Evolutionary conservation across 1,140 invertebrate genomes (phyloP).

Genomic region (Uloborus diversus): DNA sequence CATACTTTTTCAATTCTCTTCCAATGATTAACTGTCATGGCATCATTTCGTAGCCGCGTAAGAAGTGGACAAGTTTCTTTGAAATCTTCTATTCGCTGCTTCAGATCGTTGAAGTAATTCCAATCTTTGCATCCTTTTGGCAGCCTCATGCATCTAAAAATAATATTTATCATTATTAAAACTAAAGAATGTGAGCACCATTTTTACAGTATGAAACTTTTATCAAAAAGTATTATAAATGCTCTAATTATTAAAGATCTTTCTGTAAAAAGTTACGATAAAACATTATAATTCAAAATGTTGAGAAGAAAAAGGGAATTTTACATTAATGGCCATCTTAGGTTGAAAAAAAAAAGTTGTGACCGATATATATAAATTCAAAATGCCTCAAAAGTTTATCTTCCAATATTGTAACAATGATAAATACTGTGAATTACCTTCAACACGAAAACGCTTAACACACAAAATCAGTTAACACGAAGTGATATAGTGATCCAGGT

Average conservation of each 20-base stretch:
- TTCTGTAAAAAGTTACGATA: neutral
- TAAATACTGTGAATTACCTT: too few relatives aligned
- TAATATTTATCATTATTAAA: too few relatives aligned
- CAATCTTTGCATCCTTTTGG: slow-evolving; percentile 96
- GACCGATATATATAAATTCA: too few relatives aligned
- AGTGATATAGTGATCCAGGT: too few relatives aligned
- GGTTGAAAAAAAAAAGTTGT: too few relatives aligned
- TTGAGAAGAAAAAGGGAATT: too few relatives aligned
- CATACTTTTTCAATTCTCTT: slow-evolving; percentile 94
- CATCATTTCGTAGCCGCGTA: slow-evolving; percentile 96
- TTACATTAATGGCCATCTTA: too few relatives aligned
- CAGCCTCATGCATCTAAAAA: slow-evolving; percentile 82
- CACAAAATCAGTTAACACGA: too few relatives aligned
- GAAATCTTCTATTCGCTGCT: slow-evolving; percentile 96
- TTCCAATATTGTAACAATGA: too few relatives aligned
- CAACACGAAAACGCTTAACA: too few relatives aligned
- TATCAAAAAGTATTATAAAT: neutral
- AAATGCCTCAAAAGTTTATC: too few relatives aligned
- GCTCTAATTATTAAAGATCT: neutral
- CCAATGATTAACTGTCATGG: slow-evolving; percentile 97
- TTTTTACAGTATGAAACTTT: neutral
- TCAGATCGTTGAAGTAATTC: slow-evolving; percentile 94
- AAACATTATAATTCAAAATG: too few relatives aligned
- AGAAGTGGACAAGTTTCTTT: slow-evolving; percentile 96
- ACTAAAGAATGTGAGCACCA: neutral